Conservation (phyloP, 2,888 invertebrate genomes). For the Tetragonisca angustula region DNA sequence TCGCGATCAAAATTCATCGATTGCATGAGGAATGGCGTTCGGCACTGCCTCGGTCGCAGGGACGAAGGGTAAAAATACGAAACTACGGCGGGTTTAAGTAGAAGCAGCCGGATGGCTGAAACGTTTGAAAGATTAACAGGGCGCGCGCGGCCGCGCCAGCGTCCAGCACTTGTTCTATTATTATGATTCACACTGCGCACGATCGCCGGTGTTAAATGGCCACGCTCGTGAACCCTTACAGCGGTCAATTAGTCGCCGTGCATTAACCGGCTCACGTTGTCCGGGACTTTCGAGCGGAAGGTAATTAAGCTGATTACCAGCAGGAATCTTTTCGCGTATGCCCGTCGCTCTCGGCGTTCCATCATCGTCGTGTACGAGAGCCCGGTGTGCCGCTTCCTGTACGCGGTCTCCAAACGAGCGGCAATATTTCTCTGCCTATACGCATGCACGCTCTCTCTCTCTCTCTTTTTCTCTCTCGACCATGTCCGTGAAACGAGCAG, state of each 20-base stretch:
- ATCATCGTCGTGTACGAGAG: slow-evolving; percentile 29
- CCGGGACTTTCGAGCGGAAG: slow-evolving; percentile 62
- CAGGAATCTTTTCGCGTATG: slow-evolving; percentile 58
- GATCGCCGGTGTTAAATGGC: slow-evolving; percentile 55
- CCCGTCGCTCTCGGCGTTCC: slow-evolving; percentile 45
- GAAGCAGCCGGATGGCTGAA: slow-evolving; percentile 12
- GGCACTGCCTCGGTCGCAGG: neutral
- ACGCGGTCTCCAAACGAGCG: slow-evolving; percentile 26
- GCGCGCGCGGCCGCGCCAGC: neutral
- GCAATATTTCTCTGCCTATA: slow-evolving; percentile 39
- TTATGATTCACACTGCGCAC: slow-evolving; percentile 52
- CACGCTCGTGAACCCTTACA: slow-evolving; percentile 62
- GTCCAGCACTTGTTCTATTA: slow-evolving; percentile 47
- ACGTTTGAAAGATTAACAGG: slow-evolving; percentile 36
- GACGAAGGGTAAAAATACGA: slow-evolving; percentile 13
- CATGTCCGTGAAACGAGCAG: neutral
- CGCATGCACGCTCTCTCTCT: neutral
- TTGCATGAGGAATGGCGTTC: too few species aligned
- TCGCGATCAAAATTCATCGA: neutral
- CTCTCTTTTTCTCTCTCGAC: too few species aligned
- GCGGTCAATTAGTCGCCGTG: slow-evolving; percentile 64
- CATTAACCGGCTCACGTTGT: slow-evolving; percentile 62
- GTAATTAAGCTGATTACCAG: slow-evolving; percentile 65
- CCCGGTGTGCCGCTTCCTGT: slow-evolving; percentile 46
- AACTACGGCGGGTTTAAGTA: slow-evolving; percentile 1